These are phyloP conservation scores for Neoitamus cyanurus DNA, from an alignment of 2,888 invertebrate species.

Conservation along the genomic window DNA sequence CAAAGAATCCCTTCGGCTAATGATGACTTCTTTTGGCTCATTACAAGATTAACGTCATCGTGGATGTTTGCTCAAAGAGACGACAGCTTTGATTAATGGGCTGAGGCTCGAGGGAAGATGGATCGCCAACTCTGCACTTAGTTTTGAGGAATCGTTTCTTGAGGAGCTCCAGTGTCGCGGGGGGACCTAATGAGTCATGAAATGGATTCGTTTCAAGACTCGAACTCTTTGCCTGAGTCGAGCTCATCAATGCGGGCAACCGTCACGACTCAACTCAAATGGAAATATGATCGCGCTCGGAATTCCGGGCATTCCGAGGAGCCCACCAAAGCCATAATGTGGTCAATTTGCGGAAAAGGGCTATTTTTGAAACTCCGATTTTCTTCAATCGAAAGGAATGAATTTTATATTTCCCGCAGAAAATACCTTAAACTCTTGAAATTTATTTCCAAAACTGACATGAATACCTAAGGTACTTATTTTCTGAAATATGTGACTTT, in stretches of 20 bases:
- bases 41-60: slow-evolving; percentile 46
- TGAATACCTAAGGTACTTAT: too few relatives aligned
- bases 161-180: slow-evolving; percentile 21
- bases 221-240: not conserved
- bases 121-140: slow-evolving; percentile 18
- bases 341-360: too few relatives aligned
- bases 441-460: too few relatives aligned
- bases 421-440: too few relatives aligned
- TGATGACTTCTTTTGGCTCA: slow-evolving; percentile 44
- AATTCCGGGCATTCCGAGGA: not conserved
- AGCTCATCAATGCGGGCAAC: not conserved
- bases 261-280: slow-evolving; percentile 6
- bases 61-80: slow-evolving; percentile 47
- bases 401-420: too few relatives aligned
- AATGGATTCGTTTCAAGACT: slow-evolving; percentile 36
- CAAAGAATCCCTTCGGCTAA: slow-evolving; percentile 27
- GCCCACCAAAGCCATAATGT: not conserved
- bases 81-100: slow-evolving; percentile 47
- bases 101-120: slow-evolving; percentile 21
- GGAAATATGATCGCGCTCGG: slow-evolving; percentile 16
- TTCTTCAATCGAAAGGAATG: too few relatives aligned
- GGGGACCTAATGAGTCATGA: slow-evolving; percentile 36
- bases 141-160: slow-evolving; percentile 12
- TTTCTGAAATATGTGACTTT: too few relatives aligned
- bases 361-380: too few relatives aligned